Base-by-base conservation (phyloP, 2,888 invertebrate genomes). In the Chrysodeixis includens region DNA sequence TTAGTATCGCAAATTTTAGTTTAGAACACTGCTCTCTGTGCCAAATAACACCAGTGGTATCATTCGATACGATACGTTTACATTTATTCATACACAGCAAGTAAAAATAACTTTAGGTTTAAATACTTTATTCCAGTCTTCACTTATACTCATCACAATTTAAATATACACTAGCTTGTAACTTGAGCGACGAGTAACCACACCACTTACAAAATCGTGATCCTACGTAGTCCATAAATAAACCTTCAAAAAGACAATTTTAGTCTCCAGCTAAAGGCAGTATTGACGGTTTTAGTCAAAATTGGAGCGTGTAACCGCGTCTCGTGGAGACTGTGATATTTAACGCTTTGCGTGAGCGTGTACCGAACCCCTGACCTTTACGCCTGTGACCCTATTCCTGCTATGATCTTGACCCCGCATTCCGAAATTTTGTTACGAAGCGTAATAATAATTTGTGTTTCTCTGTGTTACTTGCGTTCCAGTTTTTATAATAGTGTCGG, bases 291-390 rank as follows among this genome's bases (percentile, higher is more conserved):
- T n/a, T 40, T 40, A 35, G 35, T 14, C 32, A 4, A 40, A 40
- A 40, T n/a, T 40, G 40, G 40, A n/a, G 40, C 40, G n/a, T 40
- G n/a, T 40, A 6, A 40, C 14, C 7, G 40, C 14, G 18, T 3
- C 5, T 10, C 46, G 46, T n/a, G 6, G 46, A 20, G 20, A 20
- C 46, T 10, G 46, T 18, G 46, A 20, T 49, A 49, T 49, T 49
- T 18, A 49, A 20, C 46, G 46, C 46, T 9, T 49, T 49, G 46
- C 46, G 20, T 49, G 46, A 49, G 46, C 20, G 20, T 20, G 10
- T 49, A 49, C 46, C 46, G 18, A 20, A 49, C 46, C 46, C 46
- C 20, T 49, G 46, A 49, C 46, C 46, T 49, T 49, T 49, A 8
- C 6, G 16, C 9, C 46, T 18, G 20, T 20, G 18, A 49, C 46